Conservation (phyloP, 2,888 invertebrate species). For the Steinernema hermaphroditum region DNA sequence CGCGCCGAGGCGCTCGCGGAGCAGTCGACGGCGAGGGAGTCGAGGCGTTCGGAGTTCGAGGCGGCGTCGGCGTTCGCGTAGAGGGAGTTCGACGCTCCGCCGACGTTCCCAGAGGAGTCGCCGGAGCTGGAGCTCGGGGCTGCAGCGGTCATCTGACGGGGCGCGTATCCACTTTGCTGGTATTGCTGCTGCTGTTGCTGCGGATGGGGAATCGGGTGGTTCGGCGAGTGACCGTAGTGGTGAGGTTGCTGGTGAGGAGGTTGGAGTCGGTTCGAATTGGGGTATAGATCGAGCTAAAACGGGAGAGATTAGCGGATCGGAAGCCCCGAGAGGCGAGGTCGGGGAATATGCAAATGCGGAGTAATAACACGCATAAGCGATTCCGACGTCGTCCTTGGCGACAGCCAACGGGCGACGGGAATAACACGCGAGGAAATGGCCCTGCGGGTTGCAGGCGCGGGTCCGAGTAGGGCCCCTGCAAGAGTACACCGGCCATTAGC, state of each 20-base stretch:
- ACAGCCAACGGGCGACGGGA: conserved; percentile 7
- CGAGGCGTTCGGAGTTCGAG: not conserved
- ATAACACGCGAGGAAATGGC: not conserved
- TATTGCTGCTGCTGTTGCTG: conserved; percentile 8
- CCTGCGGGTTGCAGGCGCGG: not conserved
- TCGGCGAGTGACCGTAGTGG: conserved; percentile 24
- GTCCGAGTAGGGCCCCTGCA: conserved; percentile 18
- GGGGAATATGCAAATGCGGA: conserved; percentile 28
- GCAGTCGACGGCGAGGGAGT: conserved; percentile 10
- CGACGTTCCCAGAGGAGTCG: not conserved
- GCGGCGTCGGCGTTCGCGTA: not conserved
- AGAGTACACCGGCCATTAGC: conserved; percentile 8
- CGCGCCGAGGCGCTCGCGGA: not conserved
- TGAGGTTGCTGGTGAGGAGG: conserved; percentile 1
- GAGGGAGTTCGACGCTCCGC: not conserved
- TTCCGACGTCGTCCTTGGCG: conserved; percentile 22
- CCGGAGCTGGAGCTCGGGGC: conserved; percentile 4
- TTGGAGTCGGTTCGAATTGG: conserved; percentile 13
- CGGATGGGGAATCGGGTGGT: conserved; percentile 6
- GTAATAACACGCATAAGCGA: conserved; percentile 18
- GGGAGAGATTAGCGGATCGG: not conserved
- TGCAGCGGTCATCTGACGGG: conserved; percentile 15
- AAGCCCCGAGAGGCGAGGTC: not conserved
- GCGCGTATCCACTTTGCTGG: not conserved
- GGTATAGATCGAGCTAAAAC: conserved; percentile 25